Conservation (phyloP, 2,113 vertebrate species). For the Arizona elegans region DNA sequence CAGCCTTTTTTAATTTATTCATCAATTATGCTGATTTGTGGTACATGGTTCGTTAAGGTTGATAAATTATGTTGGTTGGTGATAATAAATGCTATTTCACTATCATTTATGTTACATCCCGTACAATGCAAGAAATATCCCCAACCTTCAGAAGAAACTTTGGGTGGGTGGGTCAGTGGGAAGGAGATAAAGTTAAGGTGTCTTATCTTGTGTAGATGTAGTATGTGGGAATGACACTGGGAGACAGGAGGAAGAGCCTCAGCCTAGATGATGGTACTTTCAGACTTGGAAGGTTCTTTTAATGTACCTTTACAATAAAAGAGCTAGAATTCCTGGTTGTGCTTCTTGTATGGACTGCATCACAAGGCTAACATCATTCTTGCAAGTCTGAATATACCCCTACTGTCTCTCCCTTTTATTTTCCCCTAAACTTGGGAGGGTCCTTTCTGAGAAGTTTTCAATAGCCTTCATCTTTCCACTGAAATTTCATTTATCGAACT, state of each 20-base stretch:
- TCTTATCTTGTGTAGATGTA: neutral
- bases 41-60: neutral
- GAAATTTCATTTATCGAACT: neutral
- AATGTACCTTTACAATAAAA: neutral
- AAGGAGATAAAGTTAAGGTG: neutral
- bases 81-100: neutral
- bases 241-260: neutral
- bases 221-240: neutral
- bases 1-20: neutral
- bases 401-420: neutral
- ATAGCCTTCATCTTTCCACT: neutral
- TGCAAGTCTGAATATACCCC: neutral
- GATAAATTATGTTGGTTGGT: neutral
- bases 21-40: neutral
- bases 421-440: neutral
- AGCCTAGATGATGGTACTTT: neutral
- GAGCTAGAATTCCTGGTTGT: neutral
- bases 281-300: neutral
- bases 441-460: neutral
- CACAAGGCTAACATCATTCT: neutral
- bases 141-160: neutral
- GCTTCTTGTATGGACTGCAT: neutral
- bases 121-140: neutral
- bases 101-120: neutral
- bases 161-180: neutral